Evolutionary conservation across 1,140 invertebrate genomes (phyloP).

Genomic region (Nautilus pompilius): DNA sequence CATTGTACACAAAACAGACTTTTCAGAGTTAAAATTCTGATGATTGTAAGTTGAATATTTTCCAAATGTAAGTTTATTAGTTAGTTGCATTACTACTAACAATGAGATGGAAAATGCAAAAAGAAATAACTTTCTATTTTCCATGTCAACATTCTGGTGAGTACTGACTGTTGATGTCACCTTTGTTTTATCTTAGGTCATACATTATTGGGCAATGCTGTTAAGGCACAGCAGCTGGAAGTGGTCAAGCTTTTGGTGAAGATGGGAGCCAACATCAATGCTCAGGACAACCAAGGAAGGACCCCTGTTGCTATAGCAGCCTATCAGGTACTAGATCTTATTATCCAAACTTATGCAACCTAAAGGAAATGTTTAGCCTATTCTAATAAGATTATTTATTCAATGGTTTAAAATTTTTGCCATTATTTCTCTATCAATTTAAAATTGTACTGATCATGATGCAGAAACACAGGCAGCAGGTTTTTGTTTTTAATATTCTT

Average conservation of each 20-base stretch:
- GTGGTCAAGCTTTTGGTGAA: constrained; percentile 40
- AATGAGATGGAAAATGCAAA: neutral
- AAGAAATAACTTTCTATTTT: neutral
- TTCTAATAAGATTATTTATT: too few relatives aligned
- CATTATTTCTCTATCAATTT: too few relatives aligned
- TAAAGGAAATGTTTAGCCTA: too few relatives aligned
- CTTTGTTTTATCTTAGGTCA: constrained; percentile 22
- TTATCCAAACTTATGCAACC: neutral
- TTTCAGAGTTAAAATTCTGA: neutral
- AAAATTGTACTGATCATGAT: too few relatives aligned
- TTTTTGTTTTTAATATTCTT: too few relatives aligned
- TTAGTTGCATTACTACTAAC: neutral
- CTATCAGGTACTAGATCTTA: constrained; percentile 36
- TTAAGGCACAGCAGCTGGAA: constrained; percentile 27
- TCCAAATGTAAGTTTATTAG: neutral
- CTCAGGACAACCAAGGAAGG: constrained; percentile 35
- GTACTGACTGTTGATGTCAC: neutral
- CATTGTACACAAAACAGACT: neutral
- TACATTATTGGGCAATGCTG: constrained; percentile 36
- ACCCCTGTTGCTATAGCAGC: constrained; percentile 38
- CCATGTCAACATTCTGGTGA: neutral
- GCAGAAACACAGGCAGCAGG: too few relatives aligned
- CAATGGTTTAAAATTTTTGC: too few relatives aligned
- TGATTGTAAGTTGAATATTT: neutral
- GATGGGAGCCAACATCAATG: constrained; percentile 44